Evolutionary conservation across 2,797 vertebrate genomes (phyloP).

Genomic region (Galago senegalensis): DNA sequence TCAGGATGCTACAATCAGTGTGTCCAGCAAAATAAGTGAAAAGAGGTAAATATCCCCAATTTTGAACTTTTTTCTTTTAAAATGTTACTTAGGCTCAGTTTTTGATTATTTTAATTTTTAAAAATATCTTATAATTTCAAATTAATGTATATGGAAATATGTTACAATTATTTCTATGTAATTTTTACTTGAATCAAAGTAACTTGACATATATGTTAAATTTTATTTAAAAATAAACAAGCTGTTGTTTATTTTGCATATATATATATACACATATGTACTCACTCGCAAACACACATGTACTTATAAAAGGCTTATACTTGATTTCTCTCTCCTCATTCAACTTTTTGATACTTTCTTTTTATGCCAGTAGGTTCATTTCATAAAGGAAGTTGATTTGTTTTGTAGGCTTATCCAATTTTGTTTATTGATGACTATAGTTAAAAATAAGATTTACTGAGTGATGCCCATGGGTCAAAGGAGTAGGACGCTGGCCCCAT

Average conservation of each 20-base stretch:
- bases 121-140: constrained; percentile 46
- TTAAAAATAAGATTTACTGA: not conserved
- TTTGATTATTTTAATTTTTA: constrained; percentile 47
- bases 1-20: constrained; percentile 54
- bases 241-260: not conserved
- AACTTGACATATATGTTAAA: constrained; percentile 17
- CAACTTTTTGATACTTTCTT: not conserved
- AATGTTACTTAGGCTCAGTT: constrained; percentile 37
- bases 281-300: not conserved
- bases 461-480: too few species aligned
- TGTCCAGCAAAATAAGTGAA: constrained; percentile 61
- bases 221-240: constrained; percentile 60
- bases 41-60: constrained; percentile 59
- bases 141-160: constrained; percentile 45
- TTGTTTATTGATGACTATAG: not conserved
- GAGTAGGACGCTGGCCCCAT: too few species aligned
- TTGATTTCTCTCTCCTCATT: not conserved
- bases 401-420: not conserved
- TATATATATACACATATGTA: not conserved
- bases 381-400: not conserved
- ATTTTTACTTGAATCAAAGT: not conserved
- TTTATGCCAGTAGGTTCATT: not conserved
- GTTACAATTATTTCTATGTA: constrained; percentile 40
- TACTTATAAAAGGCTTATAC: not conserved
- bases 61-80: constrained; percentile 53